Evolutionary conservation across 2,888 invertebrate species (phyloP), one percentile per base, ranked within the genome.

Genomic region (Drosophila ustulata): DNA sequence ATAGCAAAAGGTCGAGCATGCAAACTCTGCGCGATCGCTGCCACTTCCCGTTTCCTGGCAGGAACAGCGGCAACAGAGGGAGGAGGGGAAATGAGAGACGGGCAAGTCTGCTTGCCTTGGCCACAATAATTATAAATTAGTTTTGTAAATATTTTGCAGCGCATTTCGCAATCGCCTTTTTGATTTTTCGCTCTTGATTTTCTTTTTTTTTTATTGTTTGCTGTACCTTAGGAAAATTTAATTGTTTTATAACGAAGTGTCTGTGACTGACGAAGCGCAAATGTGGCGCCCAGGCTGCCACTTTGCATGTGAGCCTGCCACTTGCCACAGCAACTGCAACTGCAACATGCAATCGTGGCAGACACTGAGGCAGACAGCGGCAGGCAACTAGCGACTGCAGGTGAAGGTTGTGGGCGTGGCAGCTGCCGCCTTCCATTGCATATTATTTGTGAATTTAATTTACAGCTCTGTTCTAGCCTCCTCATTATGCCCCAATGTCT

Each of bases 211-310:
- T 56, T 13, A 28, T 25, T 58, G 28, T 56, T 25, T 71, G 71
- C 49, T 56, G 37, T 49, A 68, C 61, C 59, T 71, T 66, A 63
- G 58, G 45, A 56, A 55, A 55, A 62, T 75, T 73, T 80, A 88
- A 84, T 84, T 82, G 86, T 82, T 88, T 85, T 88, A 74, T 84
- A 84, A 84, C 83, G 86, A 84, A 85, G 86, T 84, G 88, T 85
- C 86, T 84, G 83, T 43, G 77, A 66, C 75, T 76, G 73, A 71
- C 87, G 84, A 81, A 81, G 82, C 82, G 84, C 72, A 82, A 81
- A 86, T 83, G 78, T 87, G 87, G 84, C 82, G 82, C 87, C 80
- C 61, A 53, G 32, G 13, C 56, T 53, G 37, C 39, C 76, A 78
- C 76, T 76, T 76, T 76, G 76, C 76, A 76, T 76, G 76, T 37